Evolutionary conservation across 2,888 invertebrate species (phyloP).

Genomic region (Pristionchus japonicus): DNA sequence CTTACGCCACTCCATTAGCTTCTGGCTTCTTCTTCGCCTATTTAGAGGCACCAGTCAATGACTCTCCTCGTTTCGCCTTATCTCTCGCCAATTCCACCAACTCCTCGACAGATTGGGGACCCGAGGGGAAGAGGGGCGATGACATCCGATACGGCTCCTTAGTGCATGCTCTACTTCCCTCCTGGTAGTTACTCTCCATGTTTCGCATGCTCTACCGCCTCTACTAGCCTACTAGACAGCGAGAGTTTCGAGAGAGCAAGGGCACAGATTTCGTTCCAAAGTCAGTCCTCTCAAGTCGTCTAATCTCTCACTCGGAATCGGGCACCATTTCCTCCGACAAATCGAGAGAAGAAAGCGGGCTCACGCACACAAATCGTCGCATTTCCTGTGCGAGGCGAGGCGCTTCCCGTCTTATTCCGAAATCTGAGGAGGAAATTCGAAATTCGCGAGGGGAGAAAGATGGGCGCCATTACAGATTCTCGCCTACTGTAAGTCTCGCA

Average conservation of each 20-base stretch:
- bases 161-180: slow-evolving; percentile 25
- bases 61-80: not conserved
- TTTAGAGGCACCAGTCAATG: not conserved
- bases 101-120: slow-evolving; percentile 25
- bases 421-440: not conserved
- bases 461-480: not conserved
- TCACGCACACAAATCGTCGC: slow-evolving; percentile 33
- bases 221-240: not conserved
- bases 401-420: not conserved
- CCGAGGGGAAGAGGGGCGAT: not conserved
- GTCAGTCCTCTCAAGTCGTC: not conserved
- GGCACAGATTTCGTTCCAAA: not conserved
- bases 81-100: not conserved
- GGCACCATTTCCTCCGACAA: slow-evolving; percentile 36
- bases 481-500: not conserved
- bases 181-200: not conserved
- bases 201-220: not conserved
- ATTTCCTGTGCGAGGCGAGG: not conserved
- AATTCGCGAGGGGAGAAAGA: not conserved
- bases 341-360: not conserved
- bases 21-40: not conserved
- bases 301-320: slow-evolving; percentile 38
- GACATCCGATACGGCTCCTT: slow-evolving; percentile 37
- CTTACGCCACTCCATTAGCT: slow-evolving; percentile 29
- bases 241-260: no score